phyloP scores from a whole-genome alignment of 2,888 invertebrate species.

The Alviniconcha strummeri region DNA sequence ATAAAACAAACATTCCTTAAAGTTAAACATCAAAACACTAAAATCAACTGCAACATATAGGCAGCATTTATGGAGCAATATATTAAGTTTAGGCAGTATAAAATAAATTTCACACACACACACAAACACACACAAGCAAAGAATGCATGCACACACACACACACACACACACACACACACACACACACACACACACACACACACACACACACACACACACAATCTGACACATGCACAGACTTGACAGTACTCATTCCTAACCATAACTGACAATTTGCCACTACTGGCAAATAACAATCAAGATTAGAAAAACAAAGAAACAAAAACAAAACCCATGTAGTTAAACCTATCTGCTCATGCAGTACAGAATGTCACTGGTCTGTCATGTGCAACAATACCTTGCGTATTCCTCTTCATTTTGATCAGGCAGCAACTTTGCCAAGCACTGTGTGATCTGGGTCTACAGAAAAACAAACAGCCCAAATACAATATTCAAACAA shows the following conservation, averaged over 20 bases:
- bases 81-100: too few relatives aligned
- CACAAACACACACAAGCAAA: neutral
- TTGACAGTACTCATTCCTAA: neutral
- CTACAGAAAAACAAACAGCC: conserved; percentile 43
- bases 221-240: neutral
- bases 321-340: too few relatives aligned
- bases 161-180: neutral
- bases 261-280: too few relatives aligned
- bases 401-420: conserved; percentile 52
- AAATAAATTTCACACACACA: neutral
- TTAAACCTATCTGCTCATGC: too few relatives aligned
- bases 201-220: neutral
- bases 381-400: conserved; percentile 17
- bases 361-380: too few relatives aligned
- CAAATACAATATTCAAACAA: neutral
- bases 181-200: neutral
- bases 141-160: neutral
- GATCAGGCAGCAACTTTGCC: conserved; percentile 59
- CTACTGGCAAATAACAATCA: too few relatives aligned
- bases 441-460: conserved; percentile 56
- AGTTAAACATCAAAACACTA: too few relatives aligned
- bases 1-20: too few relatives aligned
- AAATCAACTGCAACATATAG: too few relatives aligned
- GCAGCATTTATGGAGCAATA: too few relatives aligned
- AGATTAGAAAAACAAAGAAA: too few relatives aligned